Evolutionary conservation across 2,113 vertebrate species (phyloP).

Genomic region (Malurus alboscapulatus): DNA sequence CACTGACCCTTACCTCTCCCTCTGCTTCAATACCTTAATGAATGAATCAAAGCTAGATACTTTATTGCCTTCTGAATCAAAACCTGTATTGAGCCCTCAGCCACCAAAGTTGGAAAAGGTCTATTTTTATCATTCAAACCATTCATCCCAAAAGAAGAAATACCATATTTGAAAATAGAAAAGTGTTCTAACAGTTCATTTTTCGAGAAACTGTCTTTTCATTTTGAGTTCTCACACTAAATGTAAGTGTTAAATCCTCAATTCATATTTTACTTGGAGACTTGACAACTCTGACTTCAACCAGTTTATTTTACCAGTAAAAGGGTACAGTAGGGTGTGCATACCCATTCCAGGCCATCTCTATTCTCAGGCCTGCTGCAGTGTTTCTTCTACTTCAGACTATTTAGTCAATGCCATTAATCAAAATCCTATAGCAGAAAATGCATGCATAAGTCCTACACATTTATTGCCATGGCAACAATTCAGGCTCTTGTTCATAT

Average conservation of each 20-base stretch:
- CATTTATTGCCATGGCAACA: conserved; percentile 99
- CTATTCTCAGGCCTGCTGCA: conserved; percentile 66
- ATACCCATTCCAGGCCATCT: conserved; percentile 23
- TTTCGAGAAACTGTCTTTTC: neutral
- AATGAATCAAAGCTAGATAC: neutral
- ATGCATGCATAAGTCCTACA: conserved; percentile 99
- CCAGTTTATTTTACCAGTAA: conserved; percentile 15
- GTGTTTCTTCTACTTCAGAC: conserved; percentile 75
- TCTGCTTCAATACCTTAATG: neutral
- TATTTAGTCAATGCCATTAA: conserved; percentile 86
- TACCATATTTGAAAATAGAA: neutral
- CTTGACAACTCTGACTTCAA: neutral
- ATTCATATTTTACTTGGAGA: conserved; percentile 25
- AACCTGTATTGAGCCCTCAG: neutral
- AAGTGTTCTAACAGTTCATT: conserved; percentile 19
- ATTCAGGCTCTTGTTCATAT: conserved; percentile 99
- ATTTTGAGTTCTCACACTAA: conserved; percentile 25
- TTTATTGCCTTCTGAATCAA: neutral
- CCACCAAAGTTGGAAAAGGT: neutral
- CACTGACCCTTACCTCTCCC: neutral
- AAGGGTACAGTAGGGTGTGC: conserved; percentile 23
- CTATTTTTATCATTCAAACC: neutral
- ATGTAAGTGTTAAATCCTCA: neutral
- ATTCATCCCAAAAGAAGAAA: neutral
- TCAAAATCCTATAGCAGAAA: conserved; percentile 91